A percentile compares a stretch with the other conserved stretches of the same genome.
Conservation (phyloP, 2,888 invertebrate genomes). For the Tetranychus truncatus region DNA sequence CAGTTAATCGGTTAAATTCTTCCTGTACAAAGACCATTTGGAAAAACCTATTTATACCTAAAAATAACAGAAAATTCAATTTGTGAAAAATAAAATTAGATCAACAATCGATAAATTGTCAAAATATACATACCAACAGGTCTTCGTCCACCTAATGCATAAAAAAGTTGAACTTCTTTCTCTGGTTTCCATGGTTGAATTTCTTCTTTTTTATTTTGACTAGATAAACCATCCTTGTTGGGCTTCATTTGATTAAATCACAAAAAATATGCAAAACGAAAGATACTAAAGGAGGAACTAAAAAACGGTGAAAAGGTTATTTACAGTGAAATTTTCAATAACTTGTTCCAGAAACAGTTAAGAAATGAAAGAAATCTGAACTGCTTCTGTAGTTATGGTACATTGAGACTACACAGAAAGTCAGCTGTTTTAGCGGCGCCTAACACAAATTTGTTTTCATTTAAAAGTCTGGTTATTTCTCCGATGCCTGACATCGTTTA, state of each 20-base stretch:
- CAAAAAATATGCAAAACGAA: neutral
- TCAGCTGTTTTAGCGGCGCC: too few species aligned
- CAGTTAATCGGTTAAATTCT: slow-evolving; percentile 5
- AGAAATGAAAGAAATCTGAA: too few species aligned
- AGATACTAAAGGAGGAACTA: neutral
- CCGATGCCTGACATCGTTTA: too few species aligned
- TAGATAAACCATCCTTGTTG: neutral
- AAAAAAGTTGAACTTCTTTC: slow-evolving; percentile 18
- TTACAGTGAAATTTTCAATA: too few species aligned
- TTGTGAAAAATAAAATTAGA: neutral
- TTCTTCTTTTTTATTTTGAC: neutral
- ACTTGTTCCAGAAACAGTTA: too few species aligned
- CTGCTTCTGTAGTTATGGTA: too few species aligned
- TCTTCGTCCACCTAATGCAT: slow-evolving; percentile 15
- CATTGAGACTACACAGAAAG: too few species aligned
- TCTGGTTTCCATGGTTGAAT: slow-evolving; percentile 14
- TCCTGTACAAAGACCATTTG: slow-evolving; percentile 16
- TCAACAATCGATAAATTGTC: neutral
- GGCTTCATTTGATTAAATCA: neutral
- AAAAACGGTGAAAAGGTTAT: neutral
- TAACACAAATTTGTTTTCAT: too few species aligned
- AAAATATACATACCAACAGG: slow-evolving; percentile 15
- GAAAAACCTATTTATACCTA: slow-evolving; percentile 14
- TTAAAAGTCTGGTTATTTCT: too few species aligned
- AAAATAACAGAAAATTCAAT: neutral